phyloP scores from a whole-genome alignment of 2,888 invertebrate genomes.

The Eledone cirrhosa region DNA sequence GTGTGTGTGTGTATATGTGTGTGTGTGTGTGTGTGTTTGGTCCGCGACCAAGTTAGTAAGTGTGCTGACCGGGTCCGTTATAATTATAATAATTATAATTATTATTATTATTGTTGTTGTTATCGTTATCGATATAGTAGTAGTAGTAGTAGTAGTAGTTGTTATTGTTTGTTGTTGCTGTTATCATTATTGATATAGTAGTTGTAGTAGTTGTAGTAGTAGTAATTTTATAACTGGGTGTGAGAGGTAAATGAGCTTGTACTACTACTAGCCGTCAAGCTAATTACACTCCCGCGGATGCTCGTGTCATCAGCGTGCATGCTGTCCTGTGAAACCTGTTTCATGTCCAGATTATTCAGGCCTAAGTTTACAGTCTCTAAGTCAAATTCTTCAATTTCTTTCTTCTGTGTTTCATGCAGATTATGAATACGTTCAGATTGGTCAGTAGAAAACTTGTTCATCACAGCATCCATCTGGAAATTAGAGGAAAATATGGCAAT shows the following conservation, averaged over 20 bases:
- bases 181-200: too few relatives aligned
- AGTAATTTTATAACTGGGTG: conserved; percentile 29
- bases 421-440: conserved; percentile 87
- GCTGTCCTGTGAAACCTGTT: conserved; percentile 89
- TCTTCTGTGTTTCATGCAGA: conserved; percentile 88
- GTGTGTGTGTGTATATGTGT: neutral
- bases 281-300: conserved; percentile 89
- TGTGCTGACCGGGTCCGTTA: conserved; percentile 18
- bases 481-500: neutral
- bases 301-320: conserved; percentile 84
- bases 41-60: conserved; percentile 11
- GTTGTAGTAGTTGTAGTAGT: too few relatives aligned
- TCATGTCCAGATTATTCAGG: conserved; percentile 89
- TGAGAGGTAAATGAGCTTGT: conserved; percentile 70
- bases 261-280: conserved; percentile 94
- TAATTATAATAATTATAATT: too few relatives aligned
- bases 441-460: conserved; percentile 89
- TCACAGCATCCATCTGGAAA: conserved; percentile 88
- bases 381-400: conserved; percentile 92
- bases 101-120: too few relatives aligned
- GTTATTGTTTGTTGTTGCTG: too few relatives aligned
- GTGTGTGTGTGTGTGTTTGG: neutral
- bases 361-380: conserved; percentile 92
- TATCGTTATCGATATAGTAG: too few relatives aligned
- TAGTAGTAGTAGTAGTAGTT: too few relatives aligned